A percentile compares a stretch with the other conserved stretches of the same genome.
These are phyloP conservation scores for Akabosia matsudoensis DNA, from an alignment of 1,140 invertebrate genomes.

Conservation along the genomic window DNA sequence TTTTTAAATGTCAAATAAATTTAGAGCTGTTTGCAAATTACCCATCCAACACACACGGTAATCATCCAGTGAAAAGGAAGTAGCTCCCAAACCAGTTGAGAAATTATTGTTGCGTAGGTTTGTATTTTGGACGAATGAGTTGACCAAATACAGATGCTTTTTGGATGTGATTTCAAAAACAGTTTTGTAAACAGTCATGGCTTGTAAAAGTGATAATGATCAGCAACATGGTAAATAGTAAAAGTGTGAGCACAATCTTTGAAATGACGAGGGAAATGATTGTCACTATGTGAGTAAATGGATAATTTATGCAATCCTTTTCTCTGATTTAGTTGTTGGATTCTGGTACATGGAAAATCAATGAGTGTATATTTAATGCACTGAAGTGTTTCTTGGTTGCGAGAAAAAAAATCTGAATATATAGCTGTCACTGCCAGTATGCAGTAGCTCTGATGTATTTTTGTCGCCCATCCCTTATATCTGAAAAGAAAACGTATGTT, in stretches of 20 bases:
- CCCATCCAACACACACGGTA: not conserved
- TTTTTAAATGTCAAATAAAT: not conserved
- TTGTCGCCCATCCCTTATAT: not conserved
- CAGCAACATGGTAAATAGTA: not conserved
- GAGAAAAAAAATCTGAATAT: not conserved
- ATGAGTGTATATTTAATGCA: too few relatives aligned
- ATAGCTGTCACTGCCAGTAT: not conserved
- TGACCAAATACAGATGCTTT: not conserved
- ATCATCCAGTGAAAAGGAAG: not conserved
- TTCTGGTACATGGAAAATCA: too few relatives aligned
- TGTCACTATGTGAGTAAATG: too few relatives aligned
- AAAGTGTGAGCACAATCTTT: not conserved
- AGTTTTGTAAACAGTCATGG: not conserved
- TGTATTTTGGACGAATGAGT: not conserved
- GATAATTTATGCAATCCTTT: too few relatives aligned
- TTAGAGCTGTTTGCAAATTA: conserved; percentile 3
- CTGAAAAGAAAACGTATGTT: not conserved
- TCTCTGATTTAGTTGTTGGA: too few relatives aligned
- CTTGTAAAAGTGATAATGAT: not conserved
- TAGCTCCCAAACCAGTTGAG: not conserved
- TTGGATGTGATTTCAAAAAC: not conserved
- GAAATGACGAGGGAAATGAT: too few relatives aligned
- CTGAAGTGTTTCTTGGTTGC: not conserved
- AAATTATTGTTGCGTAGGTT: not conserved
- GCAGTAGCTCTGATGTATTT: not conserved